Conservation (phyloP, 2,797 vertebrate genomes). For the Malacoraja senta region DNA sequence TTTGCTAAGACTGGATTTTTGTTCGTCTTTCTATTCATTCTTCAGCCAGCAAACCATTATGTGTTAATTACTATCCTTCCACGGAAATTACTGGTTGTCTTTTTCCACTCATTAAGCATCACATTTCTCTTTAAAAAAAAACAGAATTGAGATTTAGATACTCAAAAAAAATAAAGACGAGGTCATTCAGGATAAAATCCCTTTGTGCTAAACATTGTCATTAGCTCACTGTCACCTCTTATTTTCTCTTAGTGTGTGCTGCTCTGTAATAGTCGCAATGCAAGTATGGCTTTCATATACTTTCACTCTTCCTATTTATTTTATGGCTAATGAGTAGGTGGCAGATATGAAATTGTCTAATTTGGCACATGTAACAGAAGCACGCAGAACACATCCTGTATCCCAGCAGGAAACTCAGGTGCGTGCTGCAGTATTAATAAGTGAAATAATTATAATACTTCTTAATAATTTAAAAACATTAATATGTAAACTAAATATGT, state of each 20-base stretch:
- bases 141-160: conserved; percentile 24
- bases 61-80: conserved; percentile 58
- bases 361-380: conserved; percentile 34
- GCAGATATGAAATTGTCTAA: conserved; percentile 38
- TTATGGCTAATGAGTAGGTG: conserved; percentile 36
- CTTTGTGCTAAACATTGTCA: conserved; percentile 36
- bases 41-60: conserved; percentile 62
- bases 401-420: conserved; percentile 34
- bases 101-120: conserved; percentile 44
- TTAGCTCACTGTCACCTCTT: conserved; percentile 22
- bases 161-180: conserved; percentile 35
- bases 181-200: conserved; percentile 33
- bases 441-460: conserved; percentile 34
- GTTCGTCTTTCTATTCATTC: conserved; percentile 86
- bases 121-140: conserved; percentile 23
- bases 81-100: conserved; percentile 61
- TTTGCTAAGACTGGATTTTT: conserved; percentile 81
- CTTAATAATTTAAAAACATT: conserved; percentile 36
- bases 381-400: conserved; percentile 36
- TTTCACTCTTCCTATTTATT: conserved; percentile 38
- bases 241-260: conserved; percentile 25
- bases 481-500: conserved; percentile 38
- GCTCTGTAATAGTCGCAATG: conserved; percentile 10
- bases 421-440: conserved; percentile 29
- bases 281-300: conserved; percentile 36